These are phyloP conservation scores for Cheumatopsyche charites DNA, from an alignment of 1,140 invertebrate genomes.

Conservation along the genomic window DNA sequence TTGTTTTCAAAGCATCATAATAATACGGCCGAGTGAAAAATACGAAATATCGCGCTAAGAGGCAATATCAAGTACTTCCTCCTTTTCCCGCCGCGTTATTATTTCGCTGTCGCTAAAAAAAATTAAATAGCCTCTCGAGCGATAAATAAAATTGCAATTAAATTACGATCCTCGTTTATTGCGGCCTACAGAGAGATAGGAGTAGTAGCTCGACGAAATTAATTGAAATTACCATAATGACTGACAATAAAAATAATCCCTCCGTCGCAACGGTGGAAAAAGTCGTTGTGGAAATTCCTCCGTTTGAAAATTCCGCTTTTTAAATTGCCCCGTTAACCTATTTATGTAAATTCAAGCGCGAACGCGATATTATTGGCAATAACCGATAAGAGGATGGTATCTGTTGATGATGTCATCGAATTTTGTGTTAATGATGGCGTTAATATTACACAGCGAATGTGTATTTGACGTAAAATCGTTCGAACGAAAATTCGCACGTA, in stretches of 20 bases:
- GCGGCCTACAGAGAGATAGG: background rate
- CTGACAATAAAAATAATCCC: slow-evolving; percentile 1
- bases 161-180: slow-evolving; percentile 1
- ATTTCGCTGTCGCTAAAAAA: background rate
- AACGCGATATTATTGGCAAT: background rate
- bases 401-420: no score
- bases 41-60: background rate
- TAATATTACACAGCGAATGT: no score
- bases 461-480: no score
- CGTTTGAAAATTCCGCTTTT: background rate
- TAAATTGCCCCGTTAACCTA: background rate
- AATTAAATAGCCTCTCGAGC: background rate
- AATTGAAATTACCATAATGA: slow-evolving; percentile 12
- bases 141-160: slow-evolving; percentile 17
- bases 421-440: no score
- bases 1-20: background rate
- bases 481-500: no score
- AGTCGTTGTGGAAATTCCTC: background rate
- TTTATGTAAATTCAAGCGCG: background rate
- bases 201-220: background rate
- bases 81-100: no score
- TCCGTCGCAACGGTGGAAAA: no score
- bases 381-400: no score
- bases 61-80: background rate
- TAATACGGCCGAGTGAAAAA: background rate